Evolutionary conservation across 2,888 invertebrate genomes (phyloP), one percentile per base, ranked within the genome.

Genomic region (Sycophila texana): DNA sequence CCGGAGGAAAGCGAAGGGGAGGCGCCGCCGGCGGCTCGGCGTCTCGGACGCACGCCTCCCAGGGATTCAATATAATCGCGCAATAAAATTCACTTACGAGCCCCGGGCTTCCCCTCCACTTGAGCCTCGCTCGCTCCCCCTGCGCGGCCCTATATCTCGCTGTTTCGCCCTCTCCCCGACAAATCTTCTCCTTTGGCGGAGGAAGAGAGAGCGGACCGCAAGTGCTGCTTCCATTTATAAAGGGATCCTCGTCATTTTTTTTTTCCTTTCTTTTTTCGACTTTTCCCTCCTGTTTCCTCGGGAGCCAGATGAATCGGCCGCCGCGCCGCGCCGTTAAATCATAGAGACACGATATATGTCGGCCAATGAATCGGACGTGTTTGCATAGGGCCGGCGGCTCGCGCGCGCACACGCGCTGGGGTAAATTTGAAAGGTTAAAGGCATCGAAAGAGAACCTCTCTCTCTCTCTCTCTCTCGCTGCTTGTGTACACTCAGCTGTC

Each of bases 401-500:
- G 79, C 76, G 74, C 73, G 80, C 78, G 78, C 16, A 51, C n/a
- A 51, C n/a, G 79, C 68, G 83, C 85, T 83, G 83, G 86, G 84
- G 85, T 84, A 83, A 83, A 82, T 84, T 84, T 83, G 79, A 84
- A 86, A 85, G 83, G 85, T 83, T 84, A 80, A 84, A 83, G 81
- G 82, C 82, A 83, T 73, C 81, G 76, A 82, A 82, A 84, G 82
- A 72, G 70, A 73, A 75, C 79, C 53, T 10, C 13, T 66, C 79
- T 82, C 80, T 83, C 80, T 82, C n/a, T n/a, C n/a, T n/a, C n/a
- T n/a, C n/a, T 66, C 79, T 82, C 80, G 83, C 80, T 82, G 82
- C 86, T 85, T 89, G 84, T 89, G 89, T 89, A 89, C 89, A 89
- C 89, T 89, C 89, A 89, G 89, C 89, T 89, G 89, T 83, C 86